Evolutionary conservation across 1,140 invertebrate species (phyloP), one percentile per base, ranked within the genome.

Genomic region (Brachionus rubens): DNA sequence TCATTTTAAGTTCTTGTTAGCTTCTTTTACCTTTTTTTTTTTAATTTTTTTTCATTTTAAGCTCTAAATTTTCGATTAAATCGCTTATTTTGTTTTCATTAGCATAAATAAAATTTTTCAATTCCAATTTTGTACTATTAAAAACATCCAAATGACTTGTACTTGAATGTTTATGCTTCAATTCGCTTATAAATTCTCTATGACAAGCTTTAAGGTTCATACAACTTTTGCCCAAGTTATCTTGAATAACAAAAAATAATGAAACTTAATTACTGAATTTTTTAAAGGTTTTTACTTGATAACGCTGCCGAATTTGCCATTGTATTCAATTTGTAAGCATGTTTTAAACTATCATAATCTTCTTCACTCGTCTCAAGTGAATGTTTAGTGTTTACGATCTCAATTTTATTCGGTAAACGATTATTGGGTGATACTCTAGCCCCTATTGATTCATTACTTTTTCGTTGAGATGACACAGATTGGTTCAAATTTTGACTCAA

Each of bases 31-130:
- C 3, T 36, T 36, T 36, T 5, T 36, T 36, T 9, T 5, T 3
- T 59, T 59, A 59, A 59, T 59, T 43, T 26, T 65, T 65, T 65
- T 65, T 65, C 59, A 65, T 65, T 65, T 65, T 65, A 30, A 26
- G 33, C 21, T 65, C 59, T 30, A 65, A 30, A 46, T 65, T 65
- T 24, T 65, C 59, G 40, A 65, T 65, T n/a, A 65, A 43, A 43
- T 65, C 59, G 14, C 59, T 65, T 10, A 65, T 65, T 43, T 65
- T 65, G 14, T 65, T 65, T 28, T 65, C 59, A 65, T 65, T 65
- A 14, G 33, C 19, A 43, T 65, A 43, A 43, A 65, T 65, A 43
- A 46, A 43, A 28, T 28, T 43, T 43, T 65, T 65, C 24, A 65
- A 19, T n/a, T 65, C 59, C 24, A 65, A 21, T 43, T 65, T 65